Percentiles rank a stretch among this genome's conserved stretches.
Conservation (phyloP, 1,140 invertebrate genomes). For the Camponotus vicinus region DNA sequence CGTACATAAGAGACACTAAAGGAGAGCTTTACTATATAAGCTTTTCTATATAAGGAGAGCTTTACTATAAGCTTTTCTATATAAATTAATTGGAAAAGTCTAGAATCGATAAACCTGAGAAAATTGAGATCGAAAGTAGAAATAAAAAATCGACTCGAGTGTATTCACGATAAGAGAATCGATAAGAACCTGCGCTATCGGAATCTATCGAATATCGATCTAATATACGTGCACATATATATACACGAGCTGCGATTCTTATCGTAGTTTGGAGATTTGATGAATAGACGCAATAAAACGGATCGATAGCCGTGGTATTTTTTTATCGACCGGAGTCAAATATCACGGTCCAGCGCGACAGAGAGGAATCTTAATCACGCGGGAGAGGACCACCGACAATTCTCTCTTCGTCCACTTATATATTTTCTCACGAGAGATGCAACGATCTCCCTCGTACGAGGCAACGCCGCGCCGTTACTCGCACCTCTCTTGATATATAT, state of each 20-base stretch:
- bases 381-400: constrained; percentile 17
- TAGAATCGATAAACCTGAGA: too few relatives aligned
- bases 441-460: constrained; percentile 19
- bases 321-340: background rate
- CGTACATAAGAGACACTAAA: too few relatives aligned
- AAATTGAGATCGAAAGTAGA: too few relatives aligned
- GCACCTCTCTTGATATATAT: constrained; percentile 55
- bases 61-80: too few relatives aligned
- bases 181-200: too few relatives aligned
- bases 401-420: constrained; percentile 35
- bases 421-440: constrained; percentile 53
- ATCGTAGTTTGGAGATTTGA: constrained; percentile 7
- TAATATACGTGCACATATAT: too few relatives aligned
- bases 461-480: constrained; percentile 68
- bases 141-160: too few relatives aligned
- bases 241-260: too few relatives aligned
- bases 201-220: background rate
- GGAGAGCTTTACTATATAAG: too few relatives aligned
- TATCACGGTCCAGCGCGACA: constrained; percentile 20
- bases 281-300: constrained; percentile 6
- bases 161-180: too few relatives aligned
- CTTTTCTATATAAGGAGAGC: too few relatives aligned
- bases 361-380: constrained; percentile 34
- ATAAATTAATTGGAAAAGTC: too few relatives aligned
- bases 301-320: constrained; percentile 21